Percentiles rank a stretch among this genome's conserved stretches.
phyloP scores from a whole-genome alignment of 2,888 invertebrate species.

The Oxystoma pomonae region DNA sequence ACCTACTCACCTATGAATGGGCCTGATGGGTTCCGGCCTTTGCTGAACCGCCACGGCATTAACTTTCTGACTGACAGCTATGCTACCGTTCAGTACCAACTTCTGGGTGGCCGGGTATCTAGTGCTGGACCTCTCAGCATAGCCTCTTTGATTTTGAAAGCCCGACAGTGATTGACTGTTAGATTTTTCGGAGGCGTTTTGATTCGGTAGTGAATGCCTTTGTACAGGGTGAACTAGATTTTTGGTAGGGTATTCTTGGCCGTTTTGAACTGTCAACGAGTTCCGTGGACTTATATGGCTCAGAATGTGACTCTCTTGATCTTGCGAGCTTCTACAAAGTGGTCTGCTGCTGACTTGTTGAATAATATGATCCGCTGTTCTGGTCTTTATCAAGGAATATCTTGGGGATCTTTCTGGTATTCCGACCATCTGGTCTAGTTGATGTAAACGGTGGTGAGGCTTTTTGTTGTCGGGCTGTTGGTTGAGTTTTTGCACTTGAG shows the following conservation, averaged over 20 bases:
- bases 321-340: conserved; percentile 24
- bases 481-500: conserved; percentile 37
- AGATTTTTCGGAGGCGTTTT: conserved; percentile 5
- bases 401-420: conserved; percentile 32
- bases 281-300: background rate
- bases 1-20: conserved; percentile 27
- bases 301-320: background rate
- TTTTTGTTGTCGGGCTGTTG: conserved; percentile 17
- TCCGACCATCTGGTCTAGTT: conserved; percentile 33
- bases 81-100: conserved; percentile 47
- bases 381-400: conserved; percentile 36
- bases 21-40: conserved; percentile 41
- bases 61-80: conserved; percentile 47
- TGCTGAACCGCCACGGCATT: conserved; percentile 40
- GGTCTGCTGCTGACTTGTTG: conserved; percentile 39
- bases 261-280: background rate
- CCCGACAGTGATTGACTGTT: conserved; percentile 30
- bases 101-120: conserved; percentile 50
- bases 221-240: background rate
- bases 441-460: background rate
- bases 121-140: conserved; percentile 48
- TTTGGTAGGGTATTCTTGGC: background rate
- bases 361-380: conserved; percentile 36
- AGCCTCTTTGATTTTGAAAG: conserved; percentile 39
- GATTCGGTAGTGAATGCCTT: background rate